Base-by-base conservation (phyloP, 64 coral and sea anemone species). In the Platygyra sinensis region DNA sequence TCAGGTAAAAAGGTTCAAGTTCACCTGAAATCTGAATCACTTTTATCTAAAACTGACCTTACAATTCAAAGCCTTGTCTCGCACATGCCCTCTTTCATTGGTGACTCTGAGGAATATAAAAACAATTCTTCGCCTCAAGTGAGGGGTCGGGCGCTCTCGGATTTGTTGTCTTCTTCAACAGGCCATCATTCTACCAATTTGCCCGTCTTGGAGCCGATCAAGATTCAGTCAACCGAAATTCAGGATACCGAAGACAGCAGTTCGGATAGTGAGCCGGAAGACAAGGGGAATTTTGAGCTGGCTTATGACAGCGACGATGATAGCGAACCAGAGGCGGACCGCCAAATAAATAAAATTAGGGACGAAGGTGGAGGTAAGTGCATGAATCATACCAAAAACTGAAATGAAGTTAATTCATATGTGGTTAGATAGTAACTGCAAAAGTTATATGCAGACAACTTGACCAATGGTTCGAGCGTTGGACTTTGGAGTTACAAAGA, bases 191-290 rank as follows among this genome's bases (percentile, higher is more conserved):
- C 75, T 3, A 16, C 20, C 7, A 86, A 80, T 2, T 72, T 97
- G 46, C 88, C 91, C n/a, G 88, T 97, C 19, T 30, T 97, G 32
- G 95, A 97, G 63, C 95, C 95, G 13, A 97, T 97, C 72, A 97
- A 91, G 67, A 97, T 97, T 87, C 95, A 87, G 55, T 87, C 90
- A 54, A 81, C 76, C 0, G 90, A 92, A 72, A 51, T 50, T 46
- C 42, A 46, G 42, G 4, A 3, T 85, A 29, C 62, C 24, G 88
- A 89, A 42, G 90, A 52, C 59, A 76, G 80, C 49, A 87, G 74
- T 42, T 92, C 83, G 13, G 90, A 92, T 63, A 92, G 90, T 59
- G 90, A 92, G 61, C 24, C 74, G 12, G 90, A 92, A 72, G 82
- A 92, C 18, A 83, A 91, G 18, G 33, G 18, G 69, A 86, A 87